phyloP scores from a whole-genome alignment of 1,140 invertebrate species.

The Drosophila ambigua region DNA sequence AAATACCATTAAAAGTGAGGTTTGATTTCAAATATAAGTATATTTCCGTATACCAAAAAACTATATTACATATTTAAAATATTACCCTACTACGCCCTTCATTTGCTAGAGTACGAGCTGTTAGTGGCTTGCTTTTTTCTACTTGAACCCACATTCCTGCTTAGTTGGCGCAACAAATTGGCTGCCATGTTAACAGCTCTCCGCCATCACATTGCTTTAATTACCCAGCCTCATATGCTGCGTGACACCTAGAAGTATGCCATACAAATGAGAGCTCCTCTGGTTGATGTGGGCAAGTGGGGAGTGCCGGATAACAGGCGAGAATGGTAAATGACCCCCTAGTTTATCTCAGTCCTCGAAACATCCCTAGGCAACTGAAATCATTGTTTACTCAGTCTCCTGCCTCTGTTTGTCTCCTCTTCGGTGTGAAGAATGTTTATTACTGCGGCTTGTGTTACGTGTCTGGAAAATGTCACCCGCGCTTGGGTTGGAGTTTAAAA shows the following conservation, averaged over 20 bases:
- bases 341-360: slow-evolving; percentile 16
- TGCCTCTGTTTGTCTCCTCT: slow-evolving; percentile 12
- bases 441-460: slow-evolving; percentile 9
- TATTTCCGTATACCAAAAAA: too few species aligned
- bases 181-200: slow-evolving; percentile 46
- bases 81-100: too few species aligned
- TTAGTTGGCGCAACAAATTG: slow-evolving; percentile 29
- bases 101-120: background rate
- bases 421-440: slow-evolving; percentile 25
- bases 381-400: slow-evolving; percentile 49
- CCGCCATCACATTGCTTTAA: slow-evolving; percentile 33
- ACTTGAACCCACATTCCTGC: too few species aligned
- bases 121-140: background rate
- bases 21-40: too few species aligned
- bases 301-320: background rate
- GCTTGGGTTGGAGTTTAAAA: background rate
- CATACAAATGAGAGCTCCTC: slow-evolving; percentile 33
- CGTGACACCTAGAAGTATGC: slow-evolving; percentile 35
- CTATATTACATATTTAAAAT: too few species aligned
- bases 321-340: slow-evolving; percentile 30
- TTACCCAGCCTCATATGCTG: slow-evolving; percentile 38
- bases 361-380: slow-evolving; percentile 51
- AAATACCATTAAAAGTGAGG: too few species aligned
- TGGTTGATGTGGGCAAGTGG: slow-evolving; percentile 13
- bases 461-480: slow-evolving; percentile 1